phyloP scores from a whole-genome alignment of 1,140 invertebrate species.

The Dinothrombium tinctorium region DNA sequence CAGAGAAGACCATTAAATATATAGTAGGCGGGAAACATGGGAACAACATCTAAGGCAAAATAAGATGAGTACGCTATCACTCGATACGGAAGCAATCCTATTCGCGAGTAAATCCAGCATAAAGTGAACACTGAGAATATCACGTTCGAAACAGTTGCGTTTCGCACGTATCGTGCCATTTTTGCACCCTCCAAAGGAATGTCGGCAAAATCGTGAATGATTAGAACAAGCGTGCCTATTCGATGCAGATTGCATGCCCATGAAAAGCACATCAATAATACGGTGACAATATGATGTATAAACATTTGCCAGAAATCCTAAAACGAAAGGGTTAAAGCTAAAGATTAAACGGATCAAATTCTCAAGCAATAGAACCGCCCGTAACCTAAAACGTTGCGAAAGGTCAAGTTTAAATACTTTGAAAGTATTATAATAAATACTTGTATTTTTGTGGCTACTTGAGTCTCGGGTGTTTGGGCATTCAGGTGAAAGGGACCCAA shows the following conservation, averaged over 20 bases:
- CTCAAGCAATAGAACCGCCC: no score
- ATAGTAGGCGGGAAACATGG: constrained; percentile 84
- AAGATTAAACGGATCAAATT: no score
- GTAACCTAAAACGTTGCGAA: no score
- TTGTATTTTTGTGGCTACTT: no score
- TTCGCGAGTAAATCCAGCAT: constrained; percentile 60
- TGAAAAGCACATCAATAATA: constrained; percentile 63
- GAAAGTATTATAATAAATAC: no score
- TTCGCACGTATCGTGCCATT: constrained; percentile 69
- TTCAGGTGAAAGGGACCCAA: no score
- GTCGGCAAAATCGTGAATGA: constrained; percentile 84
- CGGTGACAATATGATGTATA: constrained; percentile 78
- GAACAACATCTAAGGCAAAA: constrained; percentile 52
- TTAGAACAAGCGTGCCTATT: constrained; percentile 66
- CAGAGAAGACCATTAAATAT: constrained; percentile 74
- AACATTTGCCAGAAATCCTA: constrained; percentile 99
- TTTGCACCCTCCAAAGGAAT: constrained; percentile 75
- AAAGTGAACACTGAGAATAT: constrained; percentile 68
- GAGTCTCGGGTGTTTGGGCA: no score
- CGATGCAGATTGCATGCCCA: constrained; percentile 83
- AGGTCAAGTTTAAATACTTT: no score
- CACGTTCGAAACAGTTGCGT: constrained; percentile 57
- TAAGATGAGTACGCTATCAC: constrained; percentile 42
- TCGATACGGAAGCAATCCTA: constrained; percentile 54
- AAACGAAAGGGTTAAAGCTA: no score